phyloP scores from a whole-genome alignment of 2,888 invertebrate genomes.

The Graphium colonna region DNA sequence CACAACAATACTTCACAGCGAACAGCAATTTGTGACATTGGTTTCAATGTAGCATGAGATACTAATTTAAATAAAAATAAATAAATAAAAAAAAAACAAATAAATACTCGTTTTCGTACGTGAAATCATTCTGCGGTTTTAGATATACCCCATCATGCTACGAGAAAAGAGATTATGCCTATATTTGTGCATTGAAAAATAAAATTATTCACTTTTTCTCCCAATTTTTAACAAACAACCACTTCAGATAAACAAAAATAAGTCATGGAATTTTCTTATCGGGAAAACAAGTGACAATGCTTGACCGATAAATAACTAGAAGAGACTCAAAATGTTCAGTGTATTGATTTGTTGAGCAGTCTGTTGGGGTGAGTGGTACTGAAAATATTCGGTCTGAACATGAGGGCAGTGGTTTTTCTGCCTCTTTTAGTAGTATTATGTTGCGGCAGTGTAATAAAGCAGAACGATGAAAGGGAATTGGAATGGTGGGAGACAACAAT shows the following conservation, averaged over 20 bases:
- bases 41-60: no score
- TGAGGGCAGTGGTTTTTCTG: slow-evolving; percentile 47
- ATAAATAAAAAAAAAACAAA: no score
- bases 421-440: slow-evolving; percentile 41
- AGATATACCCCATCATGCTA: no score
- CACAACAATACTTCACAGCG: no score
- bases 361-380: neutral
- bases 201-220: no score
- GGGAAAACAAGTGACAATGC: slow-evolving; percentile 1
- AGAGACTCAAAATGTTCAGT: neutral
- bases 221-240: neutral
- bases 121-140: no score
- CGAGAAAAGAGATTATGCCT: no score
- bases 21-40: no score
- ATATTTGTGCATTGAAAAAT: no score
- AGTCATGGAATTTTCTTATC: slow-evolving; percentile 14
- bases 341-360: neutral
- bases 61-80: no score
- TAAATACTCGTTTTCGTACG: no score
- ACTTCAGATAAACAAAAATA: neutral
- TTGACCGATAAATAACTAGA: neutral
- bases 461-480: slow-evolving; percentile 38
- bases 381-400: slow-evolving; percentile 25
- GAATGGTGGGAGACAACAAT: slow-evolving; percentile 89
- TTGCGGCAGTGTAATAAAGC: slow-evolving; percentile 36